Conservation (phyloP, 2,113 vertebrate genomes). For the Oenanthe oenanthe region DNA sequence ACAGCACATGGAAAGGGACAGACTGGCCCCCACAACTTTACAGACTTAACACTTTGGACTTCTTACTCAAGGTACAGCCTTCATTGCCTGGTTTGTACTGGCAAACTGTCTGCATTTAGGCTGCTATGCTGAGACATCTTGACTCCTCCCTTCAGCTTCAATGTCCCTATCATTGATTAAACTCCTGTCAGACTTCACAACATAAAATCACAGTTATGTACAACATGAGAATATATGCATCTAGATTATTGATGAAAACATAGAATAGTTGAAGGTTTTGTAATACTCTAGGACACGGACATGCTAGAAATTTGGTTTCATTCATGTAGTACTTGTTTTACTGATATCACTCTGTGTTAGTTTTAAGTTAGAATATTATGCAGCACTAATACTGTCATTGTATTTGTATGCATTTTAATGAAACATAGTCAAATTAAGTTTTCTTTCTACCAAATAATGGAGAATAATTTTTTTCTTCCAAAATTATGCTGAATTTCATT, state of each 20-base stretch:
- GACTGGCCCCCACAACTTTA: not conserved
- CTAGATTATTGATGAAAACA: not conserved
- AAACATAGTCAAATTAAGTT: not conserved
- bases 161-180: not conserved
- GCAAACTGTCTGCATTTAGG: not conserved
- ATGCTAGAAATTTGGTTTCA: not conserved
- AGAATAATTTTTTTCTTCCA: not conserved
- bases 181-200: not conserved
- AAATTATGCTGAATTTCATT: not conserved
- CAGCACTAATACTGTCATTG: not conserved
- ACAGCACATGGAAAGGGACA: not conserved
- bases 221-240: not conserved
- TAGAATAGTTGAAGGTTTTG: not conserved
- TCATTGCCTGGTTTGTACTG: not conserved
- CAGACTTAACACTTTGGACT: not conserved
- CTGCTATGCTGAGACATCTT: not conserved
- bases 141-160: not conserved
- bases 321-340: not conserved
- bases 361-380: not conserved
- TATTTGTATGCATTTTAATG: not conserved
- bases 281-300: not conserved
- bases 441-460: not conserved
- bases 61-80: not conserved
- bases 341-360: not conserved
- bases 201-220: not conserved